These are phyloP conservation scores for Lepilemur ruficaudatus DNA, from an alignment of 2,797 vertebrate species.

Conservation along the genomic window DNA sequence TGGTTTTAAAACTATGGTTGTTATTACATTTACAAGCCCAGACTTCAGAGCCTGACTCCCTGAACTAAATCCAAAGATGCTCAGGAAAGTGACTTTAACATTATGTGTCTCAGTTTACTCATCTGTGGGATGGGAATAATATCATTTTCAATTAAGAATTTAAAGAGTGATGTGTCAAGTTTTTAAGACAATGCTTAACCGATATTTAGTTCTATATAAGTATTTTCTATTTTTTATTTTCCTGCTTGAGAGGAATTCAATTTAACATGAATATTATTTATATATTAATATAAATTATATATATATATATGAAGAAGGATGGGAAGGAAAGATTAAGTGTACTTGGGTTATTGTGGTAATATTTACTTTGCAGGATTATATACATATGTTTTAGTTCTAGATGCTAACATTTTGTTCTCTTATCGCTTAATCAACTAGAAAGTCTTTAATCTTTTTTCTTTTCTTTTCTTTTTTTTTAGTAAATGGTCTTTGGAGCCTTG, in stretches of 20 bases:
- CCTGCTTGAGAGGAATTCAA: background rate
- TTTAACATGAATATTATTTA: background rate
- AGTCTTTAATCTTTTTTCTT: background rate
- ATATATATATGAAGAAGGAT: background rate
- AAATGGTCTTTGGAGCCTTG: background rate
- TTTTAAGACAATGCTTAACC: background rate
- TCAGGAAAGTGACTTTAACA: background rate
- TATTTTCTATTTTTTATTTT: constrained; percentile 22
- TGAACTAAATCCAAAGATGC: background rate
- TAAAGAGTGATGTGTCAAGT: background rate
- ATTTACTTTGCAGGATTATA: background rate
- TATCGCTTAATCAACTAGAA: background rate
- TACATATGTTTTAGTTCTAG: background rate
- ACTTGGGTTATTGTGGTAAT: background rate
- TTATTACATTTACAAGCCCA: background rate
- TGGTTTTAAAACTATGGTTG: background rate
- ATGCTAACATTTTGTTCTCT: background rate
- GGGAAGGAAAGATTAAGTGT: background rate
- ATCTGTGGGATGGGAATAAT: background rate
- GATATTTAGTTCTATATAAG: background rate
- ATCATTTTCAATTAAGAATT: background rate
- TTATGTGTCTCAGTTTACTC: background rate
- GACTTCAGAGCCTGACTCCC: background rate
- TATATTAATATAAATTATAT: background rate
- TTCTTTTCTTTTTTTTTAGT: background rate